phyloP scores from a whole-genome alignment of 2,113 vertebrate genomes.

The Semnornis frantzii region DNA sequence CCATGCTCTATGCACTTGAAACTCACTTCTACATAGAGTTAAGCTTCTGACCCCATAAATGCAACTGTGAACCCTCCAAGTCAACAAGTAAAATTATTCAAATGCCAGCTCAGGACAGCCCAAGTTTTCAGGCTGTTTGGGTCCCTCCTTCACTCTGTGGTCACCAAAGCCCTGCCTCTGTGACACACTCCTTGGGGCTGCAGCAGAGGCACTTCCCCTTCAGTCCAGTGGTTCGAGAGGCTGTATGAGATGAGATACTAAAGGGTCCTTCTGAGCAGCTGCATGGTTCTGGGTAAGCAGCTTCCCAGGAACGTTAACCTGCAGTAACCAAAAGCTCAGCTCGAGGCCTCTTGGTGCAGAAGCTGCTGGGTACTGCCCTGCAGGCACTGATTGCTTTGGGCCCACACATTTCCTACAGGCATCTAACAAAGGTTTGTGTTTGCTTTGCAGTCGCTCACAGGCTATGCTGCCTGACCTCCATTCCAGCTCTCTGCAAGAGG shows the following conservation, averaged over 20 bases:
- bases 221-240: not conserved
- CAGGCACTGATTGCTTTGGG: not conserved
- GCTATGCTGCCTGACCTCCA: not conserved
- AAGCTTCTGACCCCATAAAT: not conserved
- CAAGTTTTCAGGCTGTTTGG: not conserved
- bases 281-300: fast-evolving
- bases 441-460: not conserved
- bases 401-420: no score
- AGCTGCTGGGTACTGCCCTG: not conserved
- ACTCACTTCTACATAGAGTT: not conserved
- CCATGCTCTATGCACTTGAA: not conserved
- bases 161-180: fast-evolving
- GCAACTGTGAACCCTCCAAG: not conserved
- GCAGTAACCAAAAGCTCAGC: not conserved
- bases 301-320: not conserved
- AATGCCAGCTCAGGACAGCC: not conserved
- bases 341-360: not conserved
- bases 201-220: not conserved
- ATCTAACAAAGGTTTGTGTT: no score
- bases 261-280: not conserved
- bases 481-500: not conserved
- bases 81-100: not conserved
- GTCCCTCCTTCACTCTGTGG: not conserved
- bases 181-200: fast-evolving
- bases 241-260: fast-evolving